These are phyloP conservation scores for Epirrita christyi DNA, from an alignment of 2,888 invertebrate species.

Conservation along the genomic window DNA sequence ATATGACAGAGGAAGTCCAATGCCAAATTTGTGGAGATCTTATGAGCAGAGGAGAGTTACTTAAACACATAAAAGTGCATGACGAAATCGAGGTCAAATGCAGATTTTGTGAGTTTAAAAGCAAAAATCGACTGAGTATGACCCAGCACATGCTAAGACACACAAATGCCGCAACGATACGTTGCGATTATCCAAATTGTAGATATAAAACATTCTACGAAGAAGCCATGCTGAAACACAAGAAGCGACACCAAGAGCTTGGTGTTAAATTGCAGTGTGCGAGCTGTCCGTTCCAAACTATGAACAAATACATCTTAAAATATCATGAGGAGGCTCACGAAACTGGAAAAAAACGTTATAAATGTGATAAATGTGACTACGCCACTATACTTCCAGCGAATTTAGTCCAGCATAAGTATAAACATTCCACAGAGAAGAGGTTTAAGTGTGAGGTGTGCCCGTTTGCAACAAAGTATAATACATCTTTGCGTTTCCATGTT, in stretches of 20 bases:
- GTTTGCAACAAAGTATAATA: conserved; percentile 78
- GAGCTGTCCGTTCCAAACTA: conserved; percentile 73
- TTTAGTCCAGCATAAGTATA: conserved; percentile 76
- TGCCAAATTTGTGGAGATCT: conserved; percentile 74
- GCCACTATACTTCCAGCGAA: conserved; percentile 74
- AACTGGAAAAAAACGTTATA: conserved; percentile 71
- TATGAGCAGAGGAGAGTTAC: conserved; percentile 57
- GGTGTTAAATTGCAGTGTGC: conserved; percentile 73
- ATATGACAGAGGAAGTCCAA: conserved; percentile 58
- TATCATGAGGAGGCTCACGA: conserved; percentile 76
- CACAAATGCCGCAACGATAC: conserved; percentile 67
- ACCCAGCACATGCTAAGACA: conserved; percentile 74
- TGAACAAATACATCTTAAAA: conserved; percentile 75
- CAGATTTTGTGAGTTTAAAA: conserved; percentile 70
- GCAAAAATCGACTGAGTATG: conserved; percentile 62
- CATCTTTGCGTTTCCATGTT: conserved; percentile 76
- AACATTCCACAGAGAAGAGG: conserved; percentile 73
- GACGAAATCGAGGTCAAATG: conserved; percentile 56
- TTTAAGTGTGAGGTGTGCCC: conserved; percentile 79
- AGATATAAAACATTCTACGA: conserved; percentile 72
- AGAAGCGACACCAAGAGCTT: conserved; percentile 61
- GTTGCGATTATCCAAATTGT: conserved; percentile 65
- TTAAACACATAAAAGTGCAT: conserved; percentile 65
- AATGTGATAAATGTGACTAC: conserved; percentile 75
- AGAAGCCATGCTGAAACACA: conserved; percentile 73